Evolutionary conservation across 1,140 invertebrate genomes (phyloP).

Genomic region (Drosophila subobscura): DNA sequence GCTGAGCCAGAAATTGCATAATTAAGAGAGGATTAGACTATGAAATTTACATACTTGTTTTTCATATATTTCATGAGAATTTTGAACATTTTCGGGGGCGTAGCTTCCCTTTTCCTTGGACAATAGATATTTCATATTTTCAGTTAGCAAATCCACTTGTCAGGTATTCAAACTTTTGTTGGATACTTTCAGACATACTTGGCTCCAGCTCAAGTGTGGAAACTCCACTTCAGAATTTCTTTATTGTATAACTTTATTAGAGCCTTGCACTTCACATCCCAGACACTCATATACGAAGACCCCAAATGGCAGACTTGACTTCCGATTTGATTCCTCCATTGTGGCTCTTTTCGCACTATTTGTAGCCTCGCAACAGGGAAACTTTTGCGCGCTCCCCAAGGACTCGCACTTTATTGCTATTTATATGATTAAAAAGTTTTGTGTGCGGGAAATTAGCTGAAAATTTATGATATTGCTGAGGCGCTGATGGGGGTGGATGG

Average conservation of each 20-base stretch:
- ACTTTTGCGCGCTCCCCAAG: conserved; percentile 31
- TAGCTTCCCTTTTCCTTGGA: no score
- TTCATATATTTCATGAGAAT: no score
- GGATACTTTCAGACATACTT: conserved; percentile 22
- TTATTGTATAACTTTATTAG: conserved; percentile 24
- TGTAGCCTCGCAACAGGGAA: conserved; percentile 10
- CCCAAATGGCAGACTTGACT: conserved; percentile 15
- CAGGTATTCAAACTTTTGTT: conserved; percentile 40
- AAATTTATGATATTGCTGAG: conserved; percentile 55
- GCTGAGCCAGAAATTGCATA: background rate
- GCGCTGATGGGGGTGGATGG: conserved; percentile 4
- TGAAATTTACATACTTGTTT: no score
- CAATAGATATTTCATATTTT: no score
- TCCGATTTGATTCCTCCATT: conserved; percentile 32
- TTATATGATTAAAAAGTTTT: conserved; percentile 68
- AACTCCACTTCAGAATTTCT: conserved; percentile 31
- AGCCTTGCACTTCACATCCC: conserved; percentile 17
- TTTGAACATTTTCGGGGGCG: no score
- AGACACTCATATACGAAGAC: conserved; percentile 2
- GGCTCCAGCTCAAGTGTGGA: conserved; percentile 15
- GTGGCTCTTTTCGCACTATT: conserved; percentile 15
- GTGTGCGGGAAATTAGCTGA: conserved; percentile 63
- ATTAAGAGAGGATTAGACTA: background rate
- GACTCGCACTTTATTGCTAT: conserved; percentile 38
- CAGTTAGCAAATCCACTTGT: conserved; percentile 6